phyloP scores from a whole-genome alignment of 2,797 vertebrate genomes.

The Anabas testudineus region DNA sequence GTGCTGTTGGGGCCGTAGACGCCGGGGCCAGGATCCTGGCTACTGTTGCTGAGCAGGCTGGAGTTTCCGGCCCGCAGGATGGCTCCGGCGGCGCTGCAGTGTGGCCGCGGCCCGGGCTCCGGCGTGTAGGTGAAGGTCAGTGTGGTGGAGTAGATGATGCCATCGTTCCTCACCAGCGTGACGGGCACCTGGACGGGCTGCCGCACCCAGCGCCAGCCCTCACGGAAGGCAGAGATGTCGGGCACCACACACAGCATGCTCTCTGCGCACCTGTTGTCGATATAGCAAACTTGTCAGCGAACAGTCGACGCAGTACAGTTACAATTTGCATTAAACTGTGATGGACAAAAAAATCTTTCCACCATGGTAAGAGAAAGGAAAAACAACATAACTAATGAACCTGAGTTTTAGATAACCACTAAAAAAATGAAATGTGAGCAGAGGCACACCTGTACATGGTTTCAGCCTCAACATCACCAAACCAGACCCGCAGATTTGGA shows the following conservation, averaged over 20 bases:
- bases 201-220: constrained; percentile 99
- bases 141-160: constrained; percentile 99
- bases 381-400: background rate
- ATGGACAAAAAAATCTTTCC: too few relatives aligned
- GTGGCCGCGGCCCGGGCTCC: constrained; percentile 96
- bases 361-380: background rate
- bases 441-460: constrained; percentile 96
- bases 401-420: too few relatives aligned
- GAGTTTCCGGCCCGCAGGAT: constrained; percentile 92
- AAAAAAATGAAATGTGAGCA: accelerated
- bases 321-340: too few relatives aligned
- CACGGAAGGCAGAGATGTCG: constrained; percentile 99
- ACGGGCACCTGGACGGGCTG: constrained; percentile 99
- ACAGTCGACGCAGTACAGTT: too few relatives aligned
- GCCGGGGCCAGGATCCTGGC: constrained; percentile 69
- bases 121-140: constrained; percentile 99
- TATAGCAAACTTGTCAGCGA: background rate
- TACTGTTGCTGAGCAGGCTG: constrained; percentile 89
- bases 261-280: constrained; percentile 90
- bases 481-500: constrained; percentile 98
- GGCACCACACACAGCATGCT: constrained; percentile 99
- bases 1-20: constrained; percentile 86
- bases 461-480: constrained; percentile 98
- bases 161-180: constrained; percentile 97
- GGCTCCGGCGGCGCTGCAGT: constrained; percentile 97